A percentile compares a stretch with the other conserved stretches of the same genome.
phyloP scores from a whole-genome alignment of 2,888 invertebrate genomes.

The Eupithecia insigniata region DNA sequence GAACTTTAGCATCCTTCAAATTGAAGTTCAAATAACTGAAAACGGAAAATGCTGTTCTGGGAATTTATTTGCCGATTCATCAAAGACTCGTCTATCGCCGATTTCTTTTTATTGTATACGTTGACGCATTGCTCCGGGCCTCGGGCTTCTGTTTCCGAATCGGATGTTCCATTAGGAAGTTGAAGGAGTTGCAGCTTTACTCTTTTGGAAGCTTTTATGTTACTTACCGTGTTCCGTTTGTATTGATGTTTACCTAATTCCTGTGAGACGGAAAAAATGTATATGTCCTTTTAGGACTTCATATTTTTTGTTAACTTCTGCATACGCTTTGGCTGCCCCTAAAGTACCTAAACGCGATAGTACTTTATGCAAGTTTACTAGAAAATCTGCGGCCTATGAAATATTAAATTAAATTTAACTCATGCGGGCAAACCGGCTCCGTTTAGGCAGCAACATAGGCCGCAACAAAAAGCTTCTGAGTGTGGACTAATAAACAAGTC shows the following conservation, averaged over 20 bases:
- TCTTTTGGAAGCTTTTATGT: conserved; percentile 11
- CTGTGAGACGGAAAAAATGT: neutral
- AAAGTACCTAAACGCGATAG: too few relatives aligned
- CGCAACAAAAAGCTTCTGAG: conserved; percentile 27
- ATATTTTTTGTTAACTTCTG: too few relatives aligned
- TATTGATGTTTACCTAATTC: conserved; percentile 2
- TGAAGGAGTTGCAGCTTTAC: conserved; percentile 17
- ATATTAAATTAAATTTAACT: neutral
- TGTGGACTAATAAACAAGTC: conserved; percentile 40
- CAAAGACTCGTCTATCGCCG: conserved; percentile 41
- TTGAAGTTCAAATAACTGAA: neutral
- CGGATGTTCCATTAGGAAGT: conserved; percentile 27
- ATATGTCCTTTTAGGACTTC: neutral
- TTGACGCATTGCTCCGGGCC: conserved; percentile 39
- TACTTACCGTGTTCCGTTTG: neutral
- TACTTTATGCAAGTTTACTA: neutral
- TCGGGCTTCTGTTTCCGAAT: conserved; percentile 18
- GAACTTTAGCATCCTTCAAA: neutral
- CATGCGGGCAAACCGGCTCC: conserved; percentile 1
- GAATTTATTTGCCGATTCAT: conserved; percentile 39
- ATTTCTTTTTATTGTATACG: conserved; percentile 45
- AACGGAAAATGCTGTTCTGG: conserved; percentile 24
- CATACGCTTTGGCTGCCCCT: neutral
- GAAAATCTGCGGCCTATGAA: neutral
- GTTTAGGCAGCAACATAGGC: too few relatives aligned